Conservation (phyloP, 2,797 vertebrate genomes). For the Rhinatrema bivittatum region DNA sequence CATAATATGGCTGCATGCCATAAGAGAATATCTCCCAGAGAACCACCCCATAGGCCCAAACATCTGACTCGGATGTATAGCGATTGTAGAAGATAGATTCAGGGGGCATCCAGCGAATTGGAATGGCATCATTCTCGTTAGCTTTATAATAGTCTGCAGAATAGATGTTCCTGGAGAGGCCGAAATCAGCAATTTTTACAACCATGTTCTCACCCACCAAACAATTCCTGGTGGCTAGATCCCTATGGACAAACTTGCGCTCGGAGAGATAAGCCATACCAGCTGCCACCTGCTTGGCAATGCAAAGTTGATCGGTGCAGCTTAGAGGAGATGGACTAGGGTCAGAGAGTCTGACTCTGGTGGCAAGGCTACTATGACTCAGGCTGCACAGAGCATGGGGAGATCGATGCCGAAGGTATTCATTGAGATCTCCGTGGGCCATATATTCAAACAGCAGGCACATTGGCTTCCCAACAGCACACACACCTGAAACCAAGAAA, state of each 20-base stretch:
- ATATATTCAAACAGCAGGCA: constrained; percentile 97
- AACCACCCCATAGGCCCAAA: constrained; percentile 95
- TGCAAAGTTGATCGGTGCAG: constrained; percentile 76
- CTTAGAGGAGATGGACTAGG: constrained; percentile 52
- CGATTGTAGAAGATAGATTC: constrained; percentile 98
- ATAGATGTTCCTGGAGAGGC: constrained; percentile 94
- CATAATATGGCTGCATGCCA: constrained; percentile 94
- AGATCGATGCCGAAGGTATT: constrained; percentile 78
- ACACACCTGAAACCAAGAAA: constrained; percentile 71
- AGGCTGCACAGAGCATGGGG: constrained; percentile 62
- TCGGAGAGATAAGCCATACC: constrained; percentile 96
- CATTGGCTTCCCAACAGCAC: constrained; percentile 96
- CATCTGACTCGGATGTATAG: constrained; percentile 91
- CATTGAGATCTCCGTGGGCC: constrained; percentile 91
- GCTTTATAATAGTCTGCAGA: constrained; percentile 98
- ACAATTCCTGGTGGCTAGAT: constrained; percentile 95
- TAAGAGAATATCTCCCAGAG: constrained; percentile 96
- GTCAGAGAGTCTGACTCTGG: constrained; percentile 51
- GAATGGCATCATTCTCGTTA: constrained; percentile 91
- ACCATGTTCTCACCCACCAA: constrained; percentile 87
- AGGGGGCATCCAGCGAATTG: constrained; percentile 97
- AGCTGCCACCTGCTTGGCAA: constrained; percentile 85
- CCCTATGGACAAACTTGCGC: constrained; percentile 94
- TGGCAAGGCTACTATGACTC: constrained; percentile 54
- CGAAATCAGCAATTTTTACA: constrained; percentile 96